Conservation (phyloP, 2,113 vertebrate genomes). For the Circaetus gallicus region DNA sequence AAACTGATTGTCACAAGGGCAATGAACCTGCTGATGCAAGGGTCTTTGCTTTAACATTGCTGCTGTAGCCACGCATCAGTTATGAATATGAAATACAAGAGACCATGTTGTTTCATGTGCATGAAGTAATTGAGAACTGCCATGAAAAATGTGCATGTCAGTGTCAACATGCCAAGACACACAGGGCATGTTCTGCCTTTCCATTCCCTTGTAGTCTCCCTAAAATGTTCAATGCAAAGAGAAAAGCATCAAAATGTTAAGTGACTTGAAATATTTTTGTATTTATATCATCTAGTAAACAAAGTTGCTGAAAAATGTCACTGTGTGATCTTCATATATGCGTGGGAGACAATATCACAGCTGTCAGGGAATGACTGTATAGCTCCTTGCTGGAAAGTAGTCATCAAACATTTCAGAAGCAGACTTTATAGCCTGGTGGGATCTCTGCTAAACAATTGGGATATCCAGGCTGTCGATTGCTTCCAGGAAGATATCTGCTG, state of each 20-base stretch:
- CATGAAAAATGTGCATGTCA: not conserved
- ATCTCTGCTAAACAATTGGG: not conserved
- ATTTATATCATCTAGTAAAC: constrained; percentile 44
- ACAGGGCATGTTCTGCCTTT: not conserved
- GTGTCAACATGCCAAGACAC: not conserved
- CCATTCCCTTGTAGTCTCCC: not conserved
- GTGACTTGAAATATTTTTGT: not conserved
- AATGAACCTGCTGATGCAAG: not conserved
- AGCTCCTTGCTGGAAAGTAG: constrained; percentile 9
- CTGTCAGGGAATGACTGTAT: constrained; percentile 44
- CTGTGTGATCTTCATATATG: not conserved
- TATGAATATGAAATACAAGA: not conserved
- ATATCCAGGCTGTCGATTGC: not conserved
- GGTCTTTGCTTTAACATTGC: not conserved
- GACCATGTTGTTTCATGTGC: not conserved
- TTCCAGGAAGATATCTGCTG: constrained; percentile 26
- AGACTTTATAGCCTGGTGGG: not conserved
- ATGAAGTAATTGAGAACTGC: not conserved
- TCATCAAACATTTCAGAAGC: not conserved
- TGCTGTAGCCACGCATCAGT: not conserved
- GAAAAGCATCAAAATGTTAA: not conserved
- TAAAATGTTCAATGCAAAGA: not conserved
- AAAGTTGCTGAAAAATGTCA: constrained; percentile 35
- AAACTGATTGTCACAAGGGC: not conserved
- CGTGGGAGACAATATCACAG: constrained; percentile 4